These are phyloP conservation scores for Gouania willdenowi DNA, from an alignment of 2,797 vertebrate species.

Conservation along the genomic window DNA sequence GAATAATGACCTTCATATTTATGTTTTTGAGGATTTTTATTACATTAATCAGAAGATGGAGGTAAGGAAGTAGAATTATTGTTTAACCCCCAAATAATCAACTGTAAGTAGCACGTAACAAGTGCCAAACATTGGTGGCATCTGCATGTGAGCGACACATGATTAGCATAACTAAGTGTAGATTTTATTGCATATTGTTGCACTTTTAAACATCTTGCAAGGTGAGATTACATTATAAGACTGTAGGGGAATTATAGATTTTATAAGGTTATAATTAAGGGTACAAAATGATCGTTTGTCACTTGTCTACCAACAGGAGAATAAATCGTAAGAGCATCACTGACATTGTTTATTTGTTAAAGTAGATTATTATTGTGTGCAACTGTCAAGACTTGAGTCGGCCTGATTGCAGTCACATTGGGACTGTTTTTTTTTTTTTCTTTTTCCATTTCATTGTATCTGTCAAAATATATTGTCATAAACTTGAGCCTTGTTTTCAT, in stretches of 20 bases:
- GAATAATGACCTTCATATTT: conserved; percentile 30
- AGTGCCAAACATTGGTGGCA: conserved; percentile 34
- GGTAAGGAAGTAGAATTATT: no score
- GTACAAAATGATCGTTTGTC: conserved; percentile 7
- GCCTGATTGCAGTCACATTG: conserved; percentile 7
- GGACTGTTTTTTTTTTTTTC: conserved; percentile 13
- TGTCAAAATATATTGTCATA: conserved; percentile 21
- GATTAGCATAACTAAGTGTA: conserved; percentile 4
- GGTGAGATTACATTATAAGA: neutral
- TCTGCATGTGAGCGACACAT: neutral
- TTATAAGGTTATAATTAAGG: conserved; percentile 5
- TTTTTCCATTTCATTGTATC: conserved; percentile 13
- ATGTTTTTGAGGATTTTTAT: no score
- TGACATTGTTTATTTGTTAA: conserved; percentile 48
- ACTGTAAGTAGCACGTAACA: no score
- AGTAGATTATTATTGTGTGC: conserved; percentile 26
- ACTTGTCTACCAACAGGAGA: neutral
- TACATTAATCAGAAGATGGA: no score
- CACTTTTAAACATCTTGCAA: neutral
- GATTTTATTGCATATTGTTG: conserved; percentile 4
- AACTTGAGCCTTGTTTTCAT: conserved; percentile 35
- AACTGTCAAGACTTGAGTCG: conserved; percentile 18
- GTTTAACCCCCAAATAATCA: no score
- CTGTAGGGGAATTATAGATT: conserved; percentile 4
- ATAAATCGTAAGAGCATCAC: conserved; percentile 12